Percentiles rank a stretch among this genome's conserved stretches.
Evolutionary conservation across 2,888 invertebrate species (phyloP).

Genomic region (Ormyrus thymus): DNA sequence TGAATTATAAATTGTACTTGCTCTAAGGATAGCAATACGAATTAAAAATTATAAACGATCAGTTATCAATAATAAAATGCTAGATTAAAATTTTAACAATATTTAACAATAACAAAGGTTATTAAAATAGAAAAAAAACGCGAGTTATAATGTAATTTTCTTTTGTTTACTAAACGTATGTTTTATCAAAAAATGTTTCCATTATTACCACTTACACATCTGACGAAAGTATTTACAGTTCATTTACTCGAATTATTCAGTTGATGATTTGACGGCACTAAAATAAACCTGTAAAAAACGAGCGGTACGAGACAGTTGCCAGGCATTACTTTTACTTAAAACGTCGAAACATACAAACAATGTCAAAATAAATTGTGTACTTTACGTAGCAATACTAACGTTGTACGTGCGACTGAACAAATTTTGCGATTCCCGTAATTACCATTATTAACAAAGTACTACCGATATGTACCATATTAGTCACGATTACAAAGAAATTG

Average conservation of each 20-base stretch:
- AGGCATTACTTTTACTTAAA: slow-evolving; percentile 23
- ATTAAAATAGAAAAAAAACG: too few relatives aligned
- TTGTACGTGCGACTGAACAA: slow-evolving; percentile 41
- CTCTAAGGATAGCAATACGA: neutral
- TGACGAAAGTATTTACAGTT: slow-evolving; percentile 27
- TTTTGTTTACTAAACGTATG: too few relatives aligned
- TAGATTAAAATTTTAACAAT: slow-evolving; percentile 48
- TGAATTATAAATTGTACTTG: neutral
- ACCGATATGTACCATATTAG: slow-evolving; percentile 18
- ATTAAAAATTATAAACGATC: neutral
- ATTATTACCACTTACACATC: neutral
- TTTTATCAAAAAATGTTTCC: too few relatives aligned
- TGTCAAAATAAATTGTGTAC: slow-evolving; percentile 34
- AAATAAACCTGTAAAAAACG: neutral
- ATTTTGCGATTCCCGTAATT: slow-evolving; percentile 16
- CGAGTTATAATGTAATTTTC: too few relatives aligned
- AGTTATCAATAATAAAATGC: neutral
- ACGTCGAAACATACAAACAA: slow-evolving; percentile 25
- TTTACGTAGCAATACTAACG: slow-evolving; percentile 40
- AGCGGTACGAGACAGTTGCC: slow-evolving; percentile 1
- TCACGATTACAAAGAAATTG: neutral
- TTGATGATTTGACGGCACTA: neutral
- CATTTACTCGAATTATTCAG: slow-evolving; percentile 4
- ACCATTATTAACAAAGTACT: slow-evolving; percentile 8
- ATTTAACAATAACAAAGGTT: too few relatives aligned